Evolutionary conservation across 2,888 invertebrate genomes (phyloP).

Genomic region (Caenorhabditis imperialis): DNA sequence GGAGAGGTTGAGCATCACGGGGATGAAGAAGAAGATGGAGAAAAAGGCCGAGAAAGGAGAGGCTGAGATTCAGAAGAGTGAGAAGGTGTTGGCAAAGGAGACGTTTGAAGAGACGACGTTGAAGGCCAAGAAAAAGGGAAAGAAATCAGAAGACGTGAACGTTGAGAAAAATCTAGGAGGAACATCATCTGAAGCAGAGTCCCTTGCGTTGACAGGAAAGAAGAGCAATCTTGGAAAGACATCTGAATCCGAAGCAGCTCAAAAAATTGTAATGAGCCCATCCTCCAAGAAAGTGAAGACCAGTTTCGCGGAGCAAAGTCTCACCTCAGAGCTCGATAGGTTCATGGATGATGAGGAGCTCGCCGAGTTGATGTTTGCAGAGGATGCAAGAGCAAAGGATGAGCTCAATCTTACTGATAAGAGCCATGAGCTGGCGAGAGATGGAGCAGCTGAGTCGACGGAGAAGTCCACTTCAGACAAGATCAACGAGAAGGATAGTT

Average conservation of each 20-base stretch:
- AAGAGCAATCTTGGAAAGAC: slow-evolving; percentile 25
- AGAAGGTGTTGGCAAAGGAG: slow-evolving; percentile 17
- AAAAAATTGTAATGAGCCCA: slow-evolving; percentile 23
- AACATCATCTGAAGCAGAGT: background rate
- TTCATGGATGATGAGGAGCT: slow-evolving; percentile 39
- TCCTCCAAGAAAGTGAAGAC: slow-evolving; percentile 32
- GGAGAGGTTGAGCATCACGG: slow-evolving; percentile 33
- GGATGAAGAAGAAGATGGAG: slow-evolving; percentile 36
- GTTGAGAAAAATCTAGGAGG: slow-evolving; percentile 15
- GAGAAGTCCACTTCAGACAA: slow-evolving; percentile 1
- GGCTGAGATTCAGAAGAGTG: slow-evolving; percentile 14
- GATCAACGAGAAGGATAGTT: slow-evolving; percentile 13
- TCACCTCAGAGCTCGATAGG: slow-evolving; percentile 42
- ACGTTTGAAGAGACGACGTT: slow-evolving; percentile 44
- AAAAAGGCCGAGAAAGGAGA: slow-evolving; percentile 23
- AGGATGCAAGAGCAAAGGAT: slow-evolving; percentile 17
- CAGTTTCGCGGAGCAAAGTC: slow-evolving; percentile 46
- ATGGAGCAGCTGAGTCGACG: slow-evolving; percentile 2
- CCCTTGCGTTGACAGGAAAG: slow-evolving; percentile 10
- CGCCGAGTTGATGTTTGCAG: slow-evolving; percentile 36
- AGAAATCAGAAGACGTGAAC: background rate
- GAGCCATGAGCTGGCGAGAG: background rate
- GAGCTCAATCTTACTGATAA: slow-evolving; percentile 11
- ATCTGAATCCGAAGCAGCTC: slow-evolving; percentile 6
- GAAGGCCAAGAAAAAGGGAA: slow-evolving; percentile 17